phyloP scores from a whole-genome alignment of 2,797 vertebrate genomes.

The Clarias fuscus region DNA sequence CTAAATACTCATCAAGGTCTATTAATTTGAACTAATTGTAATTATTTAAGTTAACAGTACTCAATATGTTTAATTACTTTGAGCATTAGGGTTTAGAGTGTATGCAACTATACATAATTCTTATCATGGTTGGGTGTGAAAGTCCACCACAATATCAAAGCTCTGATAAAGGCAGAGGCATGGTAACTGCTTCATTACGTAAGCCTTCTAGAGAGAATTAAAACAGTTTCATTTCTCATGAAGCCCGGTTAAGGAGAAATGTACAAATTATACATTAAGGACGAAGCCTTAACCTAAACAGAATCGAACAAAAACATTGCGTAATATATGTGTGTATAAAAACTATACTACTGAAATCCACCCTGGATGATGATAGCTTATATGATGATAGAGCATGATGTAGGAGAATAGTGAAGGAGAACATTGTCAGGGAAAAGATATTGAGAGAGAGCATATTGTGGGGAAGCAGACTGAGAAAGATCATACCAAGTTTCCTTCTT shows the following conservation, averaged over 20 bases:
- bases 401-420: background rate
- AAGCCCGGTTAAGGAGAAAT: background rate
- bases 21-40: too few species aligned
- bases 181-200: conserved; percentile 27
- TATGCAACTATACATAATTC: background rate
- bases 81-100: too few species aligned
- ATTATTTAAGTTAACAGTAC: too few species aligned
- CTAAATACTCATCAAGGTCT: too few species aligned
- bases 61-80: too few species aligned
- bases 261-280: background rate
- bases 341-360: background rate
- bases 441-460: background rate
- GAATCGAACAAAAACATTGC: background rate
- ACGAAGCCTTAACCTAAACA: background rate
- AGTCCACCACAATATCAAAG: conserved; percentile 45
- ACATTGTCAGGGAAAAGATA: background rate
- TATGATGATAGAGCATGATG: background rate
- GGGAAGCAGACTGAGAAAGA: too few species aligned
- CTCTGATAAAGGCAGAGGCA: conserved; percentile 37
- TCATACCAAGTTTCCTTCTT: too few species aligned
- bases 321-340: background rate
- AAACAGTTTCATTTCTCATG: conserved; percentile 10
- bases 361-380: background rate
- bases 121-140: conserved; percentile 43
- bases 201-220: background rate